Evolutionary conservation across 2,797 vertebrate genomes (phyloP).

Genomic region (Esox masquinongy): DNA sequence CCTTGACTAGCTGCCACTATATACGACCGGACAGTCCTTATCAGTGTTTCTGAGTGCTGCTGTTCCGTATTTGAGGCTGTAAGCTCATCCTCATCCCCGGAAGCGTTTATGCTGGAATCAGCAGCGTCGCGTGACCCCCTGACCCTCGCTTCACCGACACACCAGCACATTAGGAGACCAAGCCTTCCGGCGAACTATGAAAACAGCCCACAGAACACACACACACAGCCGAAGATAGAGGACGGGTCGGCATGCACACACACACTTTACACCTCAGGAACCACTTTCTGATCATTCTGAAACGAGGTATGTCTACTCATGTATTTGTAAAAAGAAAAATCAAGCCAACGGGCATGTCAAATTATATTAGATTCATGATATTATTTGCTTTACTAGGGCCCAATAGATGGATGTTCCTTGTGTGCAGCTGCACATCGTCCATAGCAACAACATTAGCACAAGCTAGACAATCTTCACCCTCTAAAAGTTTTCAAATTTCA

Average conservation of each 20-base stretch:
- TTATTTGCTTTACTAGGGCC: not conserved
- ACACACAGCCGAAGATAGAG: not conserved
- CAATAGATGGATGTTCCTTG: not conserved
- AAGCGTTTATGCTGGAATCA: constrained; percentile 18
- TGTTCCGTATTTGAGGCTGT: constrained; percentile 17
- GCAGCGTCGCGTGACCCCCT: not conserved
- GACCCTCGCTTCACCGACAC: not conserved
- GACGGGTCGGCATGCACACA: not conserved
- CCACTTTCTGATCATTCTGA: not conserved
- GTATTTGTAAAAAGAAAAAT: not conserved
- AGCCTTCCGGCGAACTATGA: not conserved
- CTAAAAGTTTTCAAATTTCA: not conserved
- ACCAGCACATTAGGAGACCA: too few species aligned
- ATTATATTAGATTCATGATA: not conserved
- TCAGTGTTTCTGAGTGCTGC: not conserved
- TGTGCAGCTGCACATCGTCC: not conserved
- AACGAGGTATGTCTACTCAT: not conserved
- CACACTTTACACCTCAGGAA: not conserved
- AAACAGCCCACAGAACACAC: not conserved
- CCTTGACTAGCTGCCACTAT: not conserved
- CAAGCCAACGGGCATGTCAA: not conserved
- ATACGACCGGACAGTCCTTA: not conserved
- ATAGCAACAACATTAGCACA: not conserved
- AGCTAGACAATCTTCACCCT: not conserved
- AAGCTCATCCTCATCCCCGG: constrained; percentile 30